phyloP scores from a whole-genome alignment of 2,888 invertebrate species.

The Tetragonula carbonaria region DNA sequence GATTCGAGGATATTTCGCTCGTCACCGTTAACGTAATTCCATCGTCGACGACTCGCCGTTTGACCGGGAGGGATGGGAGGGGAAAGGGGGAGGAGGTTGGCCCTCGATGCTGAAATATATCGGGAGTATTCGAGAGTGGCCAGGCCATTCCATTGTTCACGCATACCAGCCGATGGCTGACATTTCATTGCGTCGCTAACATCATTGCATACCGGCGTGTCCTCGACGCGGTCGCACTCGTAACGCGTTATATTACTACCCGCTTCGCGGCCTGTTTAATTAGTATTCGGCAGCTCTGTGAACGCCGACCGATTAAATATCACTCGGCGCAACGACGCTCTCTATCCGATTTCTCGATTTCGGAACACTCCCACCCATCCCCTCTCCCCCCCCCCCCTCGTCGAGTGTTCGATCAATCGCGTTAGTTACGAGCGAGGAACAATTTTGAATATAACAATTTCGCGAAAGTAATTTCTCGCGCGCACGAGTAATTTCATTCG shows the following conservation, averaged over 20 bases:
- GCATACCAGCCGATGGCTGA: slow-evolving; percentile 23
- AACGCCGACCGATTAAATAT: slow-evolving; percentile 37
- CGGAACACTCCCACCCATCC: background rate
- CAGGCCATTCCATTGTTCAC: slow-evolving; percentile 43
- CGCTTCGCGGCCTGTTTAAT: slow-evolving; percentile 70
- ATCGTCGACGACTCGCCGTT: slow-evolving; percentile 53
- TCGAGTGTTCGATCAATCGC: slow-evolving; percentile 3
- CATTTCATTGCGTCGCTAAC: slow-evolving; percentile 36
- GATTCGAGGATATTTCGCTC: slow-evolving; percentile 45
- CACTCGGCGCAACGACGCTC: slow-evolving; percentile 17
- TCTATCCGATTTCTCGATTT: slow-evolving; percentile 6
- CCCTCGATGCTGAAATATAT: slow-evolving; percentile 55
- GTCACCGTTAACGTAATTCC: slow-evolving; percentile 60
- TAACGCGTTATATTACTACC: slow-evolving; percentile 63
- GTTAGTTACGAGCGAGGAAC: background rate
- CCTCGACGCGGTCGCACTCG: slow-evolving; percentile 29
- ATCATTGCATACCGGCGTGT: slow-evolving; percentile 40
- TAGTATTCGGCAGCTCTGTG: slow-evolving; percentile 68
- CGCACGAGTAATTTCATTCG: too few species aligned
- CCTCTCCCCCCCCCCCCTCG: too few species aligned
- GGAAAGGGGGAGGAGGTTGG: too few species aligned
- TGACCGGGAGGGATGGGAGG: background rate
- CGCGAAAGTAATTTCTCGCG: background rate
- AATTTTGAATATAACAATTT: background rate
- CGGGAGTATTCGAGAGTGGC: slow-evolving; percentile 46